Evolutionary conservation across 2,888 invertebrate genomes (phyloP).

Genomic region (Alloscopus bannaensis): DNA sequence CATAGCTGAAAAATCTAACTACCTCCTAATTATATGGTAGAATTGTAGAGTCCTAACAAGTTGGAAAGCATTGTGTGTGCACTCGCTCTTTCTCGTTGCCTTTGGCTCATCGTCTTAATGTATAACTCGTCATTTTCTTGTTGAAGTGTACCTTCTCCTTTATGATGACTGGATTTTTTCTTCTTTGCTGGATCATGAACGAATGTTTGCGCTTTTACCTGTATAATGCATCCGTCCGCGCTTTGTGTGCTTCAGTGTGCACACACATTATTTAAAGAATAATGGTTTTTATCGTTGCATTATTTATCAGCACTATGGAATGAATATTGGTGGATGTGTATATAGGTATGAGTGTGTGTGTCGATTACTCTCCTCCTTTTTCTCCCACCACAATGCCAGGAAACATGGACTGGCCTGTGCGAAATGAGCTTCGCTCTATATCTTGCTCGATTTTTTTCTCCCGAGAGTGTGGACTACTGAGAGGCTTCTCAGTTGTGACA

Average conservation of each 20-base stretch:
- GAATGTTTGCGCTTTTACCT: neutral
- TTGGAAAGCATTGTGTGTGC: slow-evolving; percentile 18
- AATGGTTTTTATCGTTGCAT: slow-evolving; percentile 19
- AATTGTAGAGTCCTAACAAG: slow-evolving; percentile 18
- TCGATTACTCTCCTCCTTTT: neutral
- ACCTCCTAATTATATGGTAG: slow-evolving; percentile 34
- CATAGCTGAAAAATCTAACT: slow-evolving; percentile 37
- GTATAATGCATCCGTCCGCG: neutral
- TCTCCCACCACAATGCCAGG: neutral
- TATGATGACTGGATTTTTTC: neutral
- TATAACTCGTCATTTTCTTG: no score
- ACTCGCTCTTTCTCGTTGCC: neutral
- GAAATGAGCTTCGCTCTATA: neutral
- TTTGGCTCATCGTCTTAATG: neutral
- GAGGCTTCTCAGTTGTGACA: slow-evolving; percentile 7
- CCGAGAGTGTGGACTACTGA: neutral
- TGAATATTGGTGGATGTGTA: neutral
- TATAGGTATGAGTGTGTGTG: neutral
- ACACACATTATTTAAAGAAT: slow-evolving; percentile 15
- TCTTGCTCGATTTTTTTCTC: neutral
- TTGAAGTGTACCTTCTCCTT: neutral
- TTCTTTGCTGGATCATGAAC: neutral
- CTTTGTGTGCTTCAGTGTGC: neutral
- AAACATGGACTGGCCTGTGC: neutral
- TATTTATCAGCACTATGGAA: slow-evolving; percentile 22